Evolutionary conservation across 2,888 invertebrate genomes (phyloP), one percentile per base, ranked within the genome.

Genomic region (Hypomecis atomaria): DNA sequence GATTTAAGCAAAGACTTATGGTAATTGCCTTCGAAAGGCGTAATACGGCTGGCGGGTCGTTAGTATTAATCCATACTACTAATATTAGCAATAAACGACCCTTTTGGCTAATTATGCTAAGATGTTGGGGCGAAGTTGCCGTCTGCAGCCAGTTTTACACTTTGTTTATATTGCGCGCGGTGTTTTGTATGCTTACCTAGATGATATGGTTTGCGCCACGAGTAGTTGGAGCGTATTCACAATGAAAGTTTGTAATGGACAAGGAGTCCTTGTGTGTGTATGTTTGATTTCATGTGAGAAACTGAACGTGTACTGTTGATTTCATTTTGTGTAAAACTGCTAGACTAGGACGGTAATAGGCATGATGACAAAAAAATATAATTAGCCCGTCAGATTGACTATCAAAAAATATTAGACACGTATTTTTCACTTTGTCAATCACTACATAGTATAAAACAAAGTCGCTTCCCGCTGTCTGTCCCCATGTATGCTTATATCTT

Each of bases 31-130:
- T 79, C 82, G 84, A 79, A 82, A 83, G 78, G 80, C 80, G 72
- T 72, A 73, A 72, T 72, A 77, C 74, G 71, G 70, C 79, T 61
- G 68, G 59, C 66, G 59, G 63, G 59, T 64, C 70, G 66, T 59
- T 70, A 73, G 79, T 88, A 88, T 88, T 90, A 91, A 90, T 89
- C 91, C 91, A 74, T 78, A 88, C 90, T 86, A 91, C 90, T 91
- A 91, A 91, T 91, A 91, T 90, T 89, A 89, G 90, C 88, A 81
- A 89, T 91, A 88, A 91, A 90, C 90, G 89, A 79, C 86, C 89
- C 89, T 88, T 84, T 82, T 75, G 76, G 81, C 89, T 90, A 88
- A 91, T 91, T 91, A 90, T 91, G 91, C 90, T 90, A 89, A 90
- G 90, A 88, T 86, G 86, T 83, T 84, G 81, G 82, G 69, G 68